Percentiles rank a stretch among this genome's conserved stretches.
Conservation (phyloP, 2,888 invertebrate species). For the Agonopterix heracliana region DNA sequence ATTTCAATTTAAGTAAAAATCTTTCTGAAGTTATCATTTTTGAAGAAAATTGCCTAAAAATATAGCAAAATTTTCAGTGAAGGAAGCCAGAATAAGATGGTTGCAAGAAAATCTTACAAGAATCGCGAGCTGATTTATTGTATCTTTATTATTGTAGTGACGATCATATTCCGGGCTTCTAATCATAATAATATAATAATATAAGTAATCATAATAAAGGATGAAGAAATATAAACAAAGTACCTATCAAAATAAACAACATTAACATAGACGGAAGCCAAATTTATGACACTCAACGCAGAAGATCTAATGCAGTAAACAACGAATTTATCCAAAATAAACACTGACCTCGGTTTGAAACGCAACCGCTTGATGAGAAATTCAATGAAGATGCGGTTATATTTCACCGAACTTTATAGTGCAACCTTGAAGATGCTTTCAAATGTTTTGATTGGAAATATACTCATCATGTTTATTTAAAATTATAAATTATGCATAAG, state of each 20-base stretch:
- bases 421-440: slow-evolving; percentile 7
- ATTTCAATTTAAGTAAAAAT: no score
- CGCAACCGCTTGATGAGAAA: neutral
- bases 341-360: neutral
- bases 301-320: slow-evolving; percentile 1
- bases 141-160: no score
- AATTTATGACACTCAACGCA: neutral
- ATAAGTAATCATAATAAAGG: neutral
- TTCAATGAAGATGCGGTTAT: slow-evolving; percentile 2
- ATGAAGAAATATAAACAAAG: neutral
- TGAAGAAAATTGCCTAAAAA: no score
- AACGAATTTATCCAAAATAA: slow-evolving; percentile 4
- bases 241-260: neutral
- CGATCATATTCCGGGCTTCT: no score
- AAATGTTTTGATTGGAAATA: slow-evolving; percentile 19
- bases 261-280: neutral
- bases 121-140: no score
- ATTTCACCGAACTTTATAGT: slow-evolving; percentile 5
- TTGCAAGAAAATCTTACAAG: no score
- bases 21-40: no score
- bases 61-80: no score
- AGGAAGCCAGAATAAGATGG: no score
- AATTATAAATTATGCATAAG: slow-evolving; percentile 20
- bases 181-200: no score
- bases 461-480: slow-evolving; percentile 28